phyloP scores from a whole-genome alignment of 2,888 invertebrate genomes.

The Steromphala cineraria region DNA sequence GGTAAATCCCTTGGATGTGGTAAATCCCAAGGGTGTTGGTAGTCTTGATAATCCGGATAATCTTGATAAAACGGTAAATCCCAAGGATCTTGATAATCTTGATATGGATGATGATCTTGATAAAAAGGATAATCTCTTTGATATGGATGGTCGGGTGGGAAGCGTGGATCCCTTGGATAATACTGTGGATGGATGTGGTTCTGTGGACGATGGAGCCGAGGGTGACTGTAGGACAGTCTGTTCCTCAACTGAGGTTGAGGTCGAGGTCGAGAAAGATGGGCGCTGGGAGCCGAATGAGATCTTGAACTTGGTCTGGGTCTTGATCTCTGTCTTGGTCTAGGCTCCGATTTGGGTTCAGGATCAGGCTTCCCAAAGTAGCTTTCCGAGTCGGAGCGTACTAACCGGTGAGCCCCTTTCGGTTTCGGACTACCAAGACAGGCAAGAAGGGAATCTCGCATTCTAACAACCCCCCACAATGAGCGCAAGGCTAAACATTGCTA shows the following conservation, averaged over 20 bases:
- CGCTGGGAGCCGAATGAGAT: neutral
- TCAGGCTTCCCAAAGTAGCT: neutral
- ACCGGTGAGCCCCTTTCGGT: neutral
- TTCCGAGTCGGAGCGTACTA: neutral
- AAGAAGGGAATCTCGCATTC: slow-evolving; percentile 5
- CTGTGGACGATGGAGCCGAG: no score
- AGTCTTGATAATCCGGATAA: no score
- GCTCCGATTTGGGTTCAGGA: neutral
- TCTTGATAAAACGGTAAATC: no score
- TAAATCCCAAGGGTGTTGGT: no score
- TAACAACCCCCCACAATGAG: neutral
- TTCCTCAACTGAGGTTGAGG: neutral
- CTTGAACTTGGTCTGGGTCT: neutral
- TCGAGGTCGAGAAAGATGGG: neutral
- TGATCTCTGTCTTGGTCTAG: neutral
- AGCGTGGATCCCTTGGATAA: no score
- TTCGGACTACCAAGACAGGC: neutral
- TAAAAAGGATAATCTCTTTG: neutral
- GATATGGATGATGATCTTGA: neutral
- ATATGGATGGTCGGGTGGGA: no score
- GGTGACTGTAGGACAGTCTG: no score
- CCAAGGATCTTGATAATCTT: neutral
- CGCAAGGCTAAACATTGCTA: neutral
- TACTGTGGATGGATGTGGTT: no score
- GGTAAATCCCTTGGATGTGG: no score